phyloP scores from a whole-genome alignment of 2,113 vertebrate species.

The Terrapene triunguis region DNA sequence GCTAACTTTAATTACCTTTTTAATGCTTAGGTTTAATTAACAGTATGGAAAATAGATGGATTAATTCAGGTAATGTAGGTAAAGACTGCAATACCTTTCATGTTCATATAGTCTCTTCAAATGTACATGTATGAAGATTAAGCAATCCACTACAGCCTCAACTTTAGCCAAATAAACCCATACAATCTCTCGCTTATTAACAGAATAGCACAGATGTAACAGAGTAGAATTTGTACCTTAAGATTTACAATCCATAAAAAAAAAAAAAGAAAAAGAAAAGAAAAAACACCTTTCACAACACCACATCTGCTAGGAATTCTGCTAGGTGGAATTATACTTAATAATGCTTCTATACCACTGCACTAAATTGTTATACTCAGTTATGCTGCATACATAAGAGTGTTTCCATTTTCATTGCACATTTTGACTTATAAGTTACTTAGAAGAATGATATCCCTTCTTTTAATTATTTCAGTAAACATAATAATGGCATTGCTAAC shows the following conservation, averaged over 20 bases:
- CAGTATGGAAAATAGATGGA: background rate
- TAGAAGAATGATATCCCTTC: constrained; percentile 61
- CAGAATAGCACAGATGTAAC: background rate
- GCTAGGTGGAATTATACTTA: constrained; percentile 32
- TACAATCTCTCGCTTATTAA: background rate
- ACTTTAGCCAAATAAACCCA: background rate
- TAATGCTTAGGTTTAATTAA: too few relatives aligned
- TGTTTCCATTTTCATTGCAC: constrained; percentile 63
- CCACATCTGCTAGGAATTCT: constrained; percentile 17
- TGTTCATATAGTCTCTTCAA: background rate
- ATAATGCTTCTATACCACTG: background rate
- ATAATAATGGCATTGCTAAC: constrained; percentile 70
- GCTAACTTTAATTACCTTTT: background rate
- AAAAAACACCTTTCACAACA: background rate
- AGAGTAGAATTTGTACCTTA: background rate
- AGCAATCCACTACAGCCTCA: background rate
- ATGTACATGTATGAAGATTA: background rate
- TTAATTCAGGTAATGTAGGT: background rate
- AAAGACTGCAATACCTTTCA: background rate
- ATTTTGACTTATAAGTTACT: constrained; percentile 63
- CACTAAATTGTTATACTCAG: constrained; percentile 21
- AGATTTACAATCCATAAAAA: background rate
- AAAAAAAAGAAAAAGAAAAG: background rate
- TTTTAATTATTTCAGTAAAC: constrained; percentile 81
- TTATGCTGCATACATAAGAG: constrained; percentile 44